Conservation (phyloP, 2,888 invertebrate species). For the Salpingus planirostris region DNA sequence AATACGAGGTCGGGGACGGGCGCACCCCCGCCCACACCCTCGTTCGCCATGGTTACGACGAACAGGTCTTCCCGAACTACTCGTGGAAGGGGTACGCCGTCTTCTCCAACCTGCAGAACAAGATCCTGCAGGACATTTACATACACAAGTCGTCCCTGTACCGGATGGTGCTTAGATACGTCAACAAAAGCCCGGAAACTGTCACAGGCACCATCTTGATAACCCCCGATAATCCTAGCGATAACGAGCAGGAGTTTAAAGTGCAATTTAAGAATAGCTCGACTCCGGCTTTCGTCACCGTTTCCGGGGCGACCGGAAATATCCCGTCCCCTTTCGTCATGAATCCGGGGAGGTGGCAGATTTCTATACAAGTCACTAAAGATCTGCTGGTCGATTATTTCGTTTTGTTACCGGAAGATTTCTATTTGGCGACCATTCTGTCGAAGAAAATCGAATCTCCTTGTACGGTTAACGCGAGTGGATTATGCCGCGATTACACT, state of each 20-base stretch:
- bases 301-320: constrained; percentile 64
- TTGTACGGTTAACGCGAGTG: constrained; percentile 56
- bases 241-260: constrained; percentile 67
- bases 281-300: constrained; percentile 69
- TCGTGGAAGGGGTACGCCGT: constrained; percentile 98
- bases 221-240: constrained; percentile 68
- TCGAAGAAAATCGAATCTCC: constrained; percentile 76
- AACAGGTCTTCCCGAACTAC: constrained; percentile 74
- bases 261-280: constrained; percentile 66
- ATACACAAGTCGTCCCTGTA: constrained; percentile 58
- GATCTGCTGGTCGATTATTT: constrained; percentile 90
- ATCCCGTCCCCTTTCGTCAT: constrained; percentile 81
- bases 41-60: constrained; percentile 72
- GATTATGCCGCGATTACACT: constrained; percentile 74
- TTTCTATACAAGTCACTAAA: constrained; percentile 73
- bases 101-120: constrained; percentile 72
- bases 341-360: constrained; percentile 86
- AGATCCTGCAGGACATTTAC: constrained; percentile 76
- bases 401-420: constrained; percentile 91
- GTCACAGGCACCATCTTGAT: constrained; percentile 70
- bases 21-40: constrained; percentile 59
- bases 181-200: constrained; percentile 70
- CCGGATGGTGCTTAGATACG: constrained; percentile 65
- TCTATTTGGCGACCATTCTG: constrained; percentile 87
- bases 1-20: constrained; percentile 88